phyloP scores from a whole-genome alignment of 2,888 invertebrate species.

The Scaptomyza caliginosa region DNA sequence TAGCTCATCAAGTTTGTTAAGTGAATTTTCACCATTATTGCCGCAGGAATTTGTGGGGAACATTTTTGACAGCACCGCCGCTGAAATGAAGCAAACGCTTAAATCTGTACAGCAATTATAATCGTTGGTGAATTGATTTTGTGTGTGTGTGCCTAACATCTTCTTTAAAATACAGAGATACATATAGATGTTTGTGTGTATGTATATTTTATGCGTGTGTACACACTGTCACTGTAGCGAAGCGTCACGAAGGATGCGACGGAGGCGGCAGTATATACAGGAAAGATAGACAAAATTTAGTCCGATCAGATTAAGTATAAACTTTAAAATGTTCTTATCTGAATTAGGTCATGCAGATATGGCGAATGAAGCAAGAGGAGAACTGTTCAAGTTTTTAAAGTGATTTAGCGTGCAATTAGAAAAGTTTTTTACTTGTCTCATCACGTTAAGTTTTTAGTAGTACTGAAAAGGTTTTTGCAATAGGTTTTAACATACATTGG shows the following conservation, averaged over 20 bases:
- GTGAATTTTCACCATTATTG: constrained; percentile 5
- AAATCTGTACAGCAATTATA: neutral
- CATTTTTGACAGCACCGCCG: neutral
- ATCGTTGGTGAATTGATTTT: constrained; percentile 22
- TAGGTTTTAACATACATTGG: too few relatives aligned
- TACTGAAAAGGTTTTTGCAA: too few relatives aligned
- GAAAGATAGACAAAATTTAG: neutral
- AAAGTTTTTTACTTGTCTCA: too few relatives aligned
- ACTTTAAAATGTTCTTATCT: too few relatives aligned
- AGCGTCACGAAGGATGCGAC: neutral
- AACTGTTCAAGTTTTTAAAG: too few relatives aligned
- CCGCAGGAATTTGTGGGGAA: neutral
- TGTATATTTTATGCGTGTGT: neutral
- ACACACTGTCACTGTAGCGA: neutral
- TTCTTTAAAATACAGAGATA: too few relatives aligned
- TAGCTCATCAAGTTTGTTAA: constrained; percentile 11
- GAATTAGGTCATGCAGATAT: too few relatives aligned
- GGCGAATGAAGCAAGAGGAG: too few relatives aligned
- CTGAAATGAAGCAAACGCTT: neutral
- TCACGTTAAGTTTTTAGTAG: too few relatives aligned
- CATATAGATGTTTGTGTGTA: neutral
- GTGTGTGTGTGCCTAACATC: neutral
- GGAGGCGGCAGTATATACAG: neutral
- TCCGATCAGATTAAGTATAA: neutral
- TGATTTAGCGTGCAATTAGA: too few relatives aligned